A percentile compares a stretch with the other conserved stretches of the same genome.
These are phyloP conservation scores for Ophion obscuratus DNA, from an alignment of 2,888 invertebrate species.

Conservation along the genomic window DNA sequence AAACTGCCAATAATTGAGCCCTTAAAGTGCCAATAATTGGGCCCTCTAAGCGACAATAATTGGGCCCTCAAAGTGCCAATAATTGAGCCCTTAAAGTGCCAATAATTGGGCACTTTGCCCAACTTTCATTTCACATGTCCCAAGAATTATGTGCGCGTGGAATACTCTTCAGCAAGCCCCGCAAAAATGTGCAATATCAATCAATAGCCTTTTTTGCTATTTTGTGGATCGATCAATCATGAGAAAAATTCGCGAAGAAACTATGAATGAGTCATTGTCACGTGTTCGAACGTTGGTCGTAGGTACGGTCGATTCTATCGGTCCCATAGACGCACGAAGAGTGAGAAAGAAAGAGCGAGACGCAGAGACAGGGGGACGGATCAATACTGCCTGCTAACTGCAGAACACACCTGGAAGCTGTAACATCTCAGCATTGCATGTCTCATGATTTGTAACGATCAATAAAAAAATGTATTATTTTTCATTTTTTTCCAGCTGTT, in stretches of 20 bases:
- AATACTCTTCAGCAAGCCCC: background rate
- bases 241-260: background rate
- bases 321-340: background rate
- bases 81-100: too few relatives aligned
- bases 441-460: slow-evolving; percentile 1
- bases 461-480: background rate
- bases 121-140: too few relatives aligned
- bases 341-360: background rate
- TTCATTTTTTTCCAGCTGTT: background rate
- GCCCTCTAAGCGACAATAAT: too few relatives aligned
- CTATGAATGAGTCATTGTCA: background rate
- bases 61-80: too few relatives aligned
- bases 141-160: too few relatives aligned
- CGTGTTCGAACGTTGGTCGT: background rate
- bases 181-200: background rate
- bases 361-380: slow-evolving; percentile 16
- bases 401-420: slow-evolving; percentile 23
- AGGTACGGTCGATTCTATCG: background rate
- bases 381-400: slow-evolving; percentile 38
- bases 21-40: too few relatives aligned
- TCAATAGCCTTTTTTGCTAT: background rate
- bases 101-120: too few relatives aligned
- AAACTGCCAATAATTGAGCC: too few relatives aligned
- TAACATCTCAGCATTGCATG: background rate
- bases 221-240: background rate